These are phyloP conservation scores for Diuraphis noxia DNA, from an alignment of 1,140 invertebrate species.

Conservation along the genomic window DNA sequence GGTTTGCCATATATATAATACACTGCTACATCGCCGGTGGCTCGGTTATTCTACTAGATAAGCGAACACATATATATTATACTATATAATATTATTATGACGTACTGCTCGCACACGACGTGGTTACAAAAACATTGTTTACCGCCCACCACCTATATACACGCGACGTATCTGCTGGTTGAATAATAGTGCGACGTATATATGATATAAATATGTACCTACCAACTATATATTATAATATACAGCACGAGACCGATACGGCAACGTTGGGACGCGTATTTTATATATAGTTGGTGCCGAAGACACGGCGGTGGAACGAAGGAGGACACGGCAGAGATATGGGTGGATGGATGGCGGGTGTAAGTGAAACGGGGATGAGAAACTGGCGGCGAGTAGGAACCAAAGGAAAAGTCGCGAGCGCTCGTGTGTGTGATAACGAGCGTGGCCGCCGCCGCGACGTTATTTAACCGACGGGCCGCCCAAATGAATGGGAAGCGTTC, in stretches of 20 bases:
- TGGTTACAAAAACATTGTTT: slow-evolving; percentile 46
- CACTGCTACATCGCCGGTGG: neutral
- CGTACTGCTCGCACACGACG: neutral
- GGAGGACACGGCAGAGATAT: neutral
- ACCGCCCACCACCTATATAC: neutral
- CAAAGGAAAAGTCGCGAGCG: neutral
- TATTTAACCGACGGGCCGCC: slow-evolving; percentile 40
- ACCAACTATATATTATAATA: neutral
- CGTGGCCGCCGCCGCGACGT: slow-evolving; percentile 39
- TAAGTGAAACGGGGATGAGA: neutral
- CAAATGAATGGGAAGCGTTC: slow-evolving; percentile 49
- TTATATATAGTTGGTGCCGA: neutral
- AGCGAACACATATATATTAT: neutral
- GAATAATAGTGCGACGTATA: slow-evolving; percentile 5
- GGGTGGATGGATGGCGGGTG: neutral
- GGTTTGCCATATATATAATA: neutral
- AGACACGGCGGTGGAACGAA: neutral
- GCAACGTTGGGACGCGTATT: neutral
- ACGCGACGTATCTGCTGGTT: slow-evolving; percentile 32
- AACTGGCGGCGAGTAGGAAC: neutral
- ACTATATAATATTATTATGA: neutral
- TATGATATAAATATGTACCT: neutral
- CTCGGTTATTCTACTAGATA: slow-evolving; percentile 9
- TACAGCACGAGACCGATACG: neutral
- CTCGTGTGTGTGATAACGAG: slow-evolving; percentile 47